Base-by-base conservation (phyloP, 1,140 invertebrate species). In the Drosophila nannoptera region DNA sequence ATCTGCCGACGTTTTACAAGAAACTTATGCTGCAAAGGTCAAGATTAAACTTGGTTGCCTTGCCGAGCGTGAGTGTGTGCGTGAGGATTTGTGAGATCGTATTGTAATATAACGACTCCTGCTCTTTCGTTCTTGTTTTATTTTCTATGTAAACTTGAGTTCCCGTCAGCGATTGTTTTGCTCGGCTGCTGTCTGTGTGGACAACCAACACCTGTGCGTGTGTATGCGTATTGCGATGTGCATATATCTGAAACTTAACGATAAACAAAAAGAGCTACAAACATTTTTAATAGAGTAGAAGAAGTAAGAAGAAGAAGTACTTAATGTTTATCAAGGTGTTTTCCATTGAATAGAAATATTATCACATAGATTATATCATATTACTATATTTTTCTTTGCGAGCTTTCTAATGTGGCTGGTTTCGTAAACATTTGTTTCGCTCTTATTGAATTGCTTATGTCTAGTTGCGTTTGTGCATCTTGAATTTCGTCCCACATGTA, bases 21-120 rank as follows among this genome's bases (percentile, higher is more conserved):
- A 53, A 53, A 52, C n/a, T 8, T 14, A 22, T 11, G 33, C 12
- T 5, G 49, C 33, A 35, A 36, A 16, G 33, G 7, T 32, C 36
- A 33, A 42, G 48, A 12, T 42, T 50, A 35, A 61, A 46, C 59
- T 61, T 61, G 59, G 31, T 33, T 61, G 48, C 9, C 12, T 32
- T 11, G 11, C 32, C 36, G 35, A 45, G n/a, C 35, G 40, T 36
- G 43, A 2, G 14, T 53, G 7, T 49, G 5, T 59, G 11, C 43
- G 9, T 54, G 8, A 33, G 12, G 5, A 42, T 16, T 16, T 9
- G 11, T 29, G 7, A 42, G n/a, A 42, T n/a, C n/a, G n/a, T n/a
- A n/a, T n/a, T n/a, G n/a, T n/a, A n/a, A n/a, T n/a, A n/a, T n/a
- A n/a, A n/a, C n/a, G n/a, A n/a, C n/a, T n/a, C n/a, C n/a, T 31